phyloP scores from a whole-genome alignment of 2,888 invertebrate genomes.

The Meteorus colon region DNA sequence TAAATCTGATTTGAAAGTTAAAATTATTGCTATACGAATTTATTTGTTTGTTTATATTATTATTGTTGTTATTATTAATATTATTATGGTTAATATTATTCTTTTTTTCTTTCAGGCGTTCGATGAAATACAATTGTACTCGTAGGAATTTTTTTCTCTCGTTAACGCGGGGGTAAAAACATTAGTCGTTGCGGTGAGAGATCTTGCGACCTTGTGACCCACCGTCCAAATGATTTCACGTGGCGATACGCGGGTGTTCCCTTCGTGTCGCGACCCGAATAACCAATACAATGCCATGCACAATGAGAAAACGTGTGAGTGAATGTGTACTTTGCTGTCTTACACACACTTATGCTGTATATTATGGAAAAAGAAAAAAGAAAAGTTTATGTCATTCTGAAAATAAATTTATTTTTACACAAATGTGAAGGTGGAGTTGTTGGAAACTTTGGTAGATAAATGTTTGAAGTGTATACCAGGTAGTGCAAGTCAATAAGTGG shows the following conservation, averaged over 20 bases:
- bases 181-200: constrained; percentile 55
- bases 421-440: too few relatives aligned
- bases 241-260: constrained; percentile 54
- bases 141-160: constrained; percentile 4
- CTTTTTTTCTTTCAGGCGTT: not conserved
- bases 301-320: not conserved
- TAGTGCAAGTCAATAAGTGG: too few relatives aligned
- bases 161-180: constrained; percentile 49
- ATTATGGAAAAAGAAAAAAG: not conserved
- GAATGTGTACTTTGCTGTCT: not conserved
- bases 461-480: too few relatives aligned
- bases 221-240: constrained; percentile 52
- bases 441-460: too few relatives aligned
- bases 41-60: not conserved
- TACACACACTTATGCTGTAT: not conserved
- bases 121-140: not conserved
- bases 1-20: too few relatives aligned
- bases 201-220: constrained; percentile 56
- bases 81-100: not conserved
- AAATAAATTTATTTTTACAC: not conserved
- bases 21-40: not conserved
- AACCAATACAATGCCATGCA: constrained; percentile 9
- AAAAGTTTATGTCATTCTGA: not conserved
- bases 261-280: constrained; percentile 38
- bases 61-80: not conserved